Evolutionary conservation across 2,797 vertebrate species (phyloP).

Genomic region (Cyclopterus lumpus): DNA sequence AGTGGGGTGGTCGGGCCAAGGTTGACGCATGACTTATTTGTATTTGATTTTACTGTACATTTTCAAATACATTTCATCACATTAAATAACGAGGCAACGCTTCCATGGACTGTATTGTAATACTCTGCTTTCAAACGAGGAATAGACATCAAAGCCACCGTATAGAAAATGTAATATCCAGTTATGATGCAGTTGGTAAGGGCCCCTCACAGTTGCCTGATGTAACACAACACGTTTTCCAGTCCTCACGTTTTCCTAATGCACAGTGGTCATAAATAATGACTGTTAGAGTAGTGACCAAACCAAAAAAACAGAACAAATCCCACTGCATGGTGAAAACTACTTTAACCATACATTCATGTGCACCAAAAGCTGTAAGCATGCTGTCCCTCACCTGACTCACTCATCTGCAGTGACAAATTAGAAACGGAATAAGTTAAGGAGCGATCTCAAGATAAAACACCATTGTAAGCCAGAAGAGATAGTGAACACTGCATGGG

Average conservation of each 20-base stretch:
- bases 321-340: not conserved
- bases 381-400: not conserved
- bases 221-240: not conserved
- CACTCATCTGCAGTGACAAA: not conserved
- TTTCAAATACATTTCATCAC: not conserved
- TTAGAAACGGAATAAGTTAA: not conserved
- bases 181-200: not conserved
- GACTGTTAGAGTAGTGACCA: not conserved
- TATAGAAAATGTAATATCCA: slow-evolving; percentile 6
- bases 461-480: not conserved
- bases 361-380: not conserved
- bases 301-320: not conserved
- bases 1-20: not conserved
- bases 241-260: not conserved
- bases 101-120: not conserved
- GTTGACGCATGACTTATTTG: not conserved
- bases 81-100: not conserved
- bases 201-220: not conserved
- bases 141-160: not conserved
- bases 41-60: not conserved
- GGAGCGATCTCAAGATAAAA: not conserved
- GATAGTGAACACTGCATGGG: not conserved
- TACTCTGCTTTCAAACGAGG: not conserved
- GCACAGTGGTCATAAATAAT: not conserved
- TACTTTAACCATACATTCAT: not conserved